Base-by-base conservation (phyloP, 2,888 invertebrate genomes). In the Ichneumoninae sp. region DNA sequence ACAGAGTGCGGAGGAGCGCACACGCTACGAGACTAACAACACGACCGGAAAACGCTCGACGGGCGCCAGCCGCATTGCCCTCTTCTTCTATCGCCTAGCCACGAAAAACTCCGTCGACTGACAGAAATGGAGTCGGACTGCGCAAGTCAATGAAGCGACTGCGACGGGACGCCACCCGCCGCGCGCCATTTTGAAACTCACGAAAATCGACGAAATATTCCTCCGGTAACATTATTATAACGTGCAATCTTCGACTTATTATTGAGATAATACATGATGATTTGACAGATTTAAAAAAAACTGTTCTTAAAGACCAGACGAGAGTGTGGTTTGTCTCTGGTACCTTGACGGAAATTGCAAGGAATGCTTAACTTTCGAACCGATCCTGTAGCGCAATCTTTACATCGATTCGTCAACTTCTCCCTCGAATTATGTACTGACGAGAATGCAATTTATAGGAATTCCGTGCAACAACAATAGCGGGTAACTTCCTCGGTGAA, bases 101-200 rank as follows among this genome's bases (percentile, higher is more conserved):
- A 87, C 89, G 44, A 89, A 90, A 90, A 90, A 90, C 89, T 89
- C 85, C 30, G 82, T 83, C 88, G 87, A 90, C 86, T 89, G 90
- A 91, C 90, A 90, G 89, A 89, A 90, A 91, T 90, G 91, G 90
- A 88, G 89, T 89, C 86, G 74, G 69, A 91, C 91, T 72, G 72
- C 87, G 87, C 82, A 87, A 84, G 84, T 91, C 91, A 89, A 74
- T 30, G 50, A 40, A 57, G 72, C 80, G 72, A 60, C 50, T 40
- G 40, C 33, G 19, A 30, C 19, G 26, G 19, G 57, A 60, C 74
- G 74, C 62, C 62, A 40, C 5, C 26, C 26, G 57, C 30, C 16
- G 16, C 62, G 62, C 5, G 33, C 60, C 16, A 62, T 62, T 30
- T 33, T 30, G 0, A 16, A 30, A 33, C 6, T n/a, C 16, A 62